phyloP scores from a whole-genome alignment of 2,113 vertebrate genomes.

The Melanotaenia duboulayi region DNA sequence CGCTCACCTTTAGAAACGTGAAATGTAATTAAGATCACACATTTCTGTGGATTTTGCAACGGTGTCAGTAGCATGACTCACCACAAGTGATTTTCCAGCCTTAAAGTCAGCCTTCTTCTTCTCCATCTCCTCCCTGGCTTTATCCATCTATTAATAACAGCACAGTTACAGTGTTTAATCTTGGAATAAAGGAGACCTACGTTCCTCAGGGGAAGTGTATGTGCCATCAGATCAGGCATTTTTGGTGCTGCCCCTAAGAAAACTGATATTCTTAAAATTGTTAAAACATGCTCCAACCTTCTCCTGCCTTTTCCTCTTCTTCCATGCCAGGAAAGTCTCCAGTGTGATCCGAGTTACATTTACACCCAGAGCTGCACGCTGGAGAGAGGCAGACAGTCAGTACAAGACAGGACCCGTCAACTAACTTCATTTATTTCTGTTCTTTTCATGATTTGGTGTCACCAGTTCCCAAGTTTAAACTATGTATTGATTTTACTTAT shows the following conservation, averaged over 20 bases:
- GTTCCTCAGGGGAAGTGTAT: neutral
- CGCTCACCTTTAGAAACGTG: slow-evolving; percentile 86
- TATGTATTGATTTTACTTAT: too few species aligned
- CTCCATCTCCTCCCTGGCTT: slow-evolving; percentile 93
- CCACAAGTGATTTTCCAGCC: slow-evolving; percentile 93
- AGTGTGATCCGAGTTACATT: slow-evolving; percentile 97
- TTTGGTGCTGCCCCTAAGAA: neutral
- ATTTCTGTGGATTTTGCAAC: too few species aligned
- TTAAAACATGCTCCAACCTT: slow-evolving; percentile 73
- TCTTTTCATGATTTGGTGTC: too few species aligned
- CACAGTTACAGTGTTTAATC: neutral
- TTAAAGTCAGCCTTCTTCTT: slow-evolving; percentile 98
- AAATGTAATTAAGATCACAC: neutral
- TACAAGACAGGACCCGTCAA: too few species aligned
- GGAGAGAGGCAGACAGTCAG: slow-evolving; percentile 9
- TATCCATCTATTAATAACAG: slow-evolving; percentile 77
- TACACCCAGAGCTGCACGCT: slow-evolving; percentile 92
- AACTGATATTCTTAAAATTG: too few species aligned
- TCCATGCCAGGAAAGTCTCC: slow-evolving; percentile 98
- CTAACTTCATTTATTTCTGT: too few species aligned
- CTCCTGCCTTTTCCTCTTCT: slow-evolving; percentile 98
- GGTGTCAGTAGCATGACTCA: slow-evolving; percentile 58
- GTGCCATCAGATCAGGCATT: neutral
- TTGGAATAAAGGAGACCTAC: neutral
- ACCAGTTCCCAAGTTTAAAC: too few species aligned